A percentile compares a stretch with the other conserved stretches of the same genome.
phyloP scores from a whole-genome alignment of 2,888 invertebrate genomes.

The Resseliella maxima region DNA sequence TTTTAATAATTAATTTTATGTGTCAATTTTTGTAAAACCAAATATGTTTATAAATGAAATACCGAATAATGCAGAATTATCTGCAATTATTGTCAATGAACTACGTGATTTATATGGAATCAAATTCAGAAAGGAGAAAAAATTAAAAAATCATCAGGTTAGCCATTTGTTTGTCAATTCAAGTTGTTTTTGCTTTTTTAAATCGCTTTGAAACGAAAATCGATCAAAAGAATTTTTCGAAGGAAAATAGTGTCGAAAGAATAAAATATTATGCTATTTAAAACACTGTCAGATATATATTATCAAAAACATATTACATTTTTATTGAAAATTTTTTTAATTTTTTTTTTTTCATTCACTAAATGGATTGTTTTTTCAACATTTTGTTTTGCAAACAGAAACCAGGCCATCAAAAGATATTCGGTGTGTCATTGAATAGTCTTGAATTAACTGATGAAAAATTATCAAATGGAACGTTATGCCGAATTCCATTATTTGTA shows the following conservation, averaged over 20 bases:
- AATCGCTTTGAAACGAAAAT: no score
- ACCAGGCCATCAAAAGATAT: conserved; percentile 67
- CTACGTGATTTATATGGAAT: conserved; percentile 75
- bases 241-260: no score
- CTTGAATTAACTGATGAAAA: conserved; percentile 71
- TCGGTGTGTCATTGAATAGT: conserved; percentile 70
- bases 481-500: conserved; percentile 79
- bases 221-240: no score
- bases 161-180: background rate
- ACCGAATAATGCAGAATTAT: conserved; percentile 70
- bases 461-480: conserved; percentile 76
- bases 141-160: conserved; percentile 67
- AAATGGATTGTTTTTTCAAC: background rate
- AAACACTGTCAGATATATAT: no score
- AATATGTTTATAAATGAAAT: conserved; percentile 72
- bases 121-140: conserved; percentile 78
- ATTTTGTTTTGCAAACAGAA: conserved; percentile 58
- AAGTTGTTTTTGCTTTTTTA: no score
- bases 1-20: conserved; percentile 60
- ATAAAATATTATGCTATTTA: no score
- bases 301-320: no score
- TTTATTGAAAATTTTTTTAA: no score
- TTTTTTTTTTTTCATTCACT: no score
- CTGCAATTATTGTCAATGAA: conserved; percentile 73
- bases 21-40: conserved; percentile 59